Evolutionary conservation across 2,888 invertebrate genomes (phyloP), one percentile per base, ranked within the genome.

Genomic region (Agonopterix arenella): DNA sequence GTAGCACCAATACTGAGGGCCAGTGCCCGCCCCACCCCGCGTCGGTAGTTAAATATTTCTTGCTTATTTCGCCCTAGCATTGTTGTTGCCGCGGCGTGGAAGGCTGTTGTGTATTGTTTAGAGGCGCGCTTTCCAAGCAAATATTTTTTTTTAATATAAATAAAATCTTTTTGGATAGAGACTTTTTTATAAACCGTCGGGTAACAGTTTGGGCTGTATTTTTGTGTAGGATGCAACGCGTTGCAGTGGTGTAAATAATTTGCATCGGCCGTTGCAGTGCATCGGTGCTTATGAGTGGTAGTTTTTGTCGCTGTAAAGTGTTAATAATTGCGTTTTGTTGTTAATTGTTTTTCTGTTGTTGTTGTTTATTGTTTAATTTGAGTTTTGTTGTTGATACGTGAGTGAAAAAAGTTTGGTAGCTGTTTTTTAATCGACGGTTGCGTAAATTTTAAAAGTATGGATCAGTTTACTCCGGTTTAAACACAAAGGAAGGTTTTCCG

Each of bases 21-120:
- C 81, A 76, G 74, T 65, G 74, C 75, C 78, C 84, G 80, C 86
- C 88, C 86, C 80, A 70, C 82, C 84, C 86, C 84, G 69, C 84
- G 58, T 66, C 74, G 84, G 86, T 89, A 88, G 89, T 90, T 90
- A 90, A 90, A 90, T 90, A 90, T 90, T 90, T 89, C 89, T 89
- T 90, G 90, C 89, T 90, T 90, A 86, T 90, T 89, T 88, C 89
- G 88, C 83, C 80, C 76, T 76, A 88, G 90, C 89, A 90, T 90
- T 90, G 89, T 90, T 90, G 90, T 89, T 84, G 75, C 82, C 80
- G 88, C 80, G 73, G 80, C 86, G 84, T 70, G 73, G 80, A 71
- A 74, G 84, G 68, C 84, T 88, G 89, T 89, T 88, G 86, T 86
- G 84, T 84, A 80, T 84, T 88, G 88, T 88, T 88, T 88, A 81